Evolutionary conservation across 2,888 invertebrate genomes (phyloP).

Genomic region (Caenorhabditis sinica): DNA sequence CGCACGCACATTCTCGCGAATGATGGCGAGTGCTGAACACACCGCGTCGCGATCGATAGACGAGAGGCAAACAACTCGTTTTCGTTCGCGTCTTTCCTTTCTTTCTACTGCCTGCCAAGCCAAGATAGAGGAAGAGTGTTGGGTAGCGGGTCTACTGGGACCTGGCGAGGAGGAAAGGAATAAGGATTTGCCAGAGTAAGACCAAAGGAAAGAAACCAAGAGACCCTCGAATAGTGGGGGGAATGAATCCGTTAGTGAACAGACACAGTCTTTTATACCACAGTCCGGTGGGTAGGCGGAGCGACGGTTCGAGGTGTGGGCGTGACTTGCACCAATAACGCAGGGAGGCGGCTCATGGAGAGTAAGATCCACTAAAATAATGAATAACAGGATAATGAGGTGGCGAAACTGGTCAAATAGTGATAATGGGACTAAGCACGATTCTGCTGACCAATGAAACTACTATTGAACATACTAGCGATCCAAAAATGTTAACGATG

Average conservation of each 20-base stretch:
- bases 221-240: conserved; percentile 16
- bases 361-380: not conserved
- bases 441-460: too few relatives aligned
- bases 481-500: too few relatives aligned
- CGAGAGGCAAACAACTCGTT: conserved; percentile 66
- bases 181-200: conserved; percentile 20
- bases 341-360: not conserved
- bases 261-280: conserved; percentile 21
- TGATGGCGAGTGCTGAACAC: conserved; percentile 66
- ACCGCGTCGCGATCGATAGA: conserved; percentile 68
- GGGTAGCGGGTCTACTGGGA: conserved; percentile 60
- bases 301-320: conserved; percentile 19
- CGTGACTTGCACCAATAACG: not conserved
- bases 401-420: too few relatives aligned
- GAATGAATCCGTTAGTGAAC: conserved; percentile 48
- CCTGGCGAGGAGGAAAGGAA: conserved; percentile 40
- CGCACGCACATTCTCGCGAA: conserved; percentile 61
- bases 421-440: too few relatives aligned
- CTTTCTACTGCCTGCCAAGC: conserved; percentile 25
- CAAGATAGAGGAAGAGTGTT: conserved; percentile 43
- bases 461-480: too few relatives aligned
- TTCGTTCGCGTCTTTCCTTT: conserved; percentile 63
- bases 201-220: conserved; percentile 25
- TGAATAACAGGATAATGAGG: conserved; percentile 7
- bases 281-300: conserved; percentile 46